A percentile compares a stretch with the other conserved stretches of the same genome.
Evolutionary conservation across 30 jellyfish, hydroid and myxozoan species (phyloP).

Genomic region (Pseudorhiza aurosa): DNA sequence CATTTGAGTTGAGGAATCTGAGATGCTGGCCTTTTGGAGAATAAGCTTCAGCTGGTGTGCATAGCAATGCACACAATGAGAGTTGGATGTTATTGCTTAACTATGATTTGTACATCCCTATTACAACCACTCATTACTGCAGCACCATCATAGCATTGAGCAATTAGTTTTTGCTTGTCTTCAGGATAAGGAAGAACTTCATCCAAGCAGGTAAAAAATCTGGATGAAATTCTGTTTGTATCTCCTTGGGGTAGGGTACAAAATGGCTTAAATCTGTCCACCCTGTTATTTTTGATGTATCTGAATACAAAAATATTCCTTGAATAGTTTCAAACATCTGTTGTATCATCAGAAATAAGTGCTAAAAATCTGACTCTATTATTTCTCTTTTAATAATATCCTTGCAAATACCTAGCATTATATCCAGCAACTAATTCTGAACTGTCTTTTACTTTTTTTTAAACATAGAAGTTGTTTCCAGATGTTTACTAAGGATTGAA

Average conservation of each 20-base stretch:
- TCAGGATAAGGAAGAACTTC: constrained; percentile 33
- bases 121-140: constrained; percentile 33
- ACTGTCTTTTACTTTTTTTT: constrained; percentile 55
- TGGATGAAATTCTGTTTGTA: constrained; percentile 22
- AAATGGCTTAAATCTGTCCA: constrained; percentile 54
- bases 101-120: constrained; percentile 35
- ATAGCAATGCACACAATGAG: constrained; percentile 59
- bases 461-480: constrained; percentile 36
- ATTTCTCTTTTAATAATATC: constrained; percentile 21
- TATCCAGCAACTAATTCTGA: constrained; percentile 60
- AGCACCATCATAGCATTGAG: constrained; percentile 59
- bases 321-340: constrained; percentile 50
- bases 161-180: constrained; percentile 14
- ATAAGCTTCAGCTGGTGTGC: constrained; percentile 57
- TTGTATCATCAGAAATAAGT: constrained; percentile 60
- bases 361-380: constrained; percentile 39
- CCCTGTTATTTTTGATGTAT: constrained; percentile 10
- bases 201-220: constrained; percentile 14
- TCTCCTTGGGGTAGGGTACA: constrained; percentile 11
- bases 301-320: constrained; percentile 65
- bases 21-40: constrained; percentile 26
- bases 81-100: constrained; percentile 21
- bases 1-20: constrained; percentile 12
- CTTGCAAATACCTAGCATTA: constrained; percentile 16
- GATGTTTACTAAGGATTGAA: constrained; percentile 28